Evolutionary conservation across 2,888 invertebrate species (phyloP), one percentile per base, ranked within the genome.

Genomic region (Agrotis segetum): DNA sequence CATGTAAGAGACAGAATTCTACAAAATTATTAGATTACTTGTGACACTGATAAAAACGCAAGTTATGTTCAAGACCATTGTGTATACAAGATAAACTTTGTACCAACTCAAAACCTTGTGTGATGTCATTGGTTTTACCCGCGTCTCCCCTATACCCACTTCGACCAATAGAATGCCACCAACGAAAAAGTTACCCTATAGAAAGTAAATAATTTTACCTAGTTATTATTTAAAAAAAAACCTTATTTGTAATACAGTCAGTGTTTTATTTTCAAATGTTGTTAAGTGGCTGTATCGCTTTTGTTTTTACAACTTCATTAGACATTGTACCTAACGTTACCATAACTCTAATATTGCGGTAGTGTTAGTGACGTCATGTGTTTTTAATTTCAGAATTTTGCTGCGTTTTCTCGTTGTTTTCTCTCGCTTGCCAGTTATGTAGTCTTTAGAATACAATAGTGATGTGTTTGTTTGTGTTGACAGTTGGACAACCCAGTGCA

Each of bases 401-500:
- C 87, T 87, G 88, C 85, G 87, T 90, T 88, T 81, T 89, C 83
- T 87, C 80, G 78, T 81, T 88, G 84, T 89, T 86, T 81, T 87
- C 87, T 88, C 77, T 88, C 82, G 91, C 91, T 90, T 91, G 82
- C 85, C 71, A 60, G 44, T 60, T 68, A 14, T 44, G 40, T 53
- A 49, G 16, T 69, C 55, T 60, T 6, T 46, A n/a, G 60, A 66
- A 58, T 70, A 58, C 64, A 68, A 74, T 74, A 82, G 61, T 84
- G 46, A 85, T 80, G 49, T 59, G 60, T 74, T 49, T 73, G 21
- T 69, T 78, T 75, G 78, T 83, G 73, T 87, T 74, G 71, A 40
- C 92, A 96, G 96, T 85, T 95, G 92, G 96, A 96, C 87, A 91
- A 91, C 40, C 95, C 96, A 53, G 92, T 93, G 77, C 92, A 93